These are phyloP conservation scores for Cydia pomonella DNA, from an alignment of 1,140 invertebrate genomes.

Conservation along the genomic window DNA sequence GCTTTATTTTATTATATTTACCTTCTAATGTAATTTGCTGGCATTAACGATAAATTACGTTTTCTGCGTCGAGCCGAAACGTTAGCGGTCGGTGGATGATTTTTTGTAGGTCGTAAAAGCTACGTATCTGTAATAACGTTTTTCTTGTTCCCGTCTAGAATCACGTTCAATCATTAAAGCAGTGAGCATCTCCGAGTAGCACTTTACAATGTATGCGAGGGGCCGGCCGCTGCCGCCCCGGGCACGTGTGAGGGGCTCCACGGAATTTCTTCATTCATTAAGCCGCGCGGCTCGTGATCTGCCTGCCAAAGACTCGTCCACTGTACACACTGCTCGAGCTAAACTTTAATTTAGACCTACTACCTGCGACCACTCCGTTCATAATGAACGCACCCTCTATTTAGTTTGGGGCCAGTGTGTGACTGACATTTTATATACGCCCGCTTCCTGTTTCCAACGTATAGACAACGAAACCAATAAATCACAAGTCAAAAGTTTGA, in stretches of 20 bases:
- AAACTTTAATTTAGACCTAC: slow-evolving; percentile 72
- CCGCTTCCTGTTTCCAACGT: slow-evolving; percentile 36
- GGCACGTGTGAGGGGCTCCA: slow-evolving; percentile 51
- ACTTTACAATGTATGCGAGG: slow-evolving; percentile 49
- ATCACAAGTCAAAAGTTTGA: slow-evolving; percentile 67
- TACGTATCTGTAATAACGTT: not conserved
- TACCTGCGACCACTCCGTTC: slow-evolving; percentile 59
- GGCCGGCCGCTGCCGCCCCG: slow-evolving; percentile 37
- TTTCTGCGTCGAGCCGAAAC: not conserved
- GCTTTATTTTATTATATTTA: slow-evolving; percentile 20
- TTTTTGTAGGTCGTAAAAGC: not conserved
- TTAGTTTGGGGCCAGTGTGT: slow-evolving; percentile 68
- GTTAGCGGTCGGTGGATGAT: not conserved
- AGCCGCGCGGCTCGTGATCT: slow-evolving; percentile 64
- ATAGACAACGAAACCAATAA: slow-evolving; percentile 56
- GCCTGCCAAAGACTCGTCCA: slow-evolving; percentile 58
- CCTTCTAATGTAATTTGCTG: slow-evolving; percentile 14
- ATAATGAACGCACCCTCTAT: slow-evolving; percentile 73
- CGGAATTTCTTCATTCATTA: slow-evolving; percentile 73
- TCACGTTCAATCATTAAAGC: slow-evolving; percentile 32
- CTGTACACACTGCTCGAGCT: slow-evolving; percentile 59
- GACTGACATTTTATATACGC: slow-evolving; percentile 66
- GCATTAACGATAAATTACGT: not conserved
- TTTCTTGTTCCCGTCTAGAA: slow-evolving; percentile 9
- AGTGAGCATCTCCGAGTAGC: slow-evolving; percentile 34